phyloP scores from a whole-genome alignment of 30 jellyfish, hydroid and myxozoan species.

The Turritopsis dohrnii region DNA sequence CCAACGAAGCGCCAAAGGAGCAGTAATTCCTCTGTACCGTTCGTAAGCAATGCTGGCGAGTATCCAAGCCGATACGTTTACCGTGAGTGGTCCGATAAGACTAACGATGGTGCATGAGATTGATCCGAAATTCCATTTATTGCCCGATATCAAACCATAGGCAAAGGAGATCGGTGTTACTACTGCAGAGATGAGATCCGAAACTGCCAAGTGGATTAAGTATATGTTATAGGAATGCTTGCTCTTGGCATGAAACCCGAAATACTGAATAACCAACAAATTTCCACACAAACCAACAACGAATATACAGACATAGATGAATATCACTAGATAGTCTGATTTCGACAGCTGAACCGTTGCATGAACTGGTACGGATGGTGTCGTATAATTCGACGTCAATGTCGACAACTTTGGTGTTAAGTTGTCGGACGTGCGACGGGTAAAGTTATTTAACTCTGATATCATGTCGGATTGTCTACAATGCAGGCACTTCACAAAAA shows the following conservation, averaged over 20 bases:
- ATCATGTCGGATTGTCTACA: too few species aligned
- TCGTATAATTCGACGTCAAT: neutral
- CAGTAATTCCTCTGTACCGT: neutral
- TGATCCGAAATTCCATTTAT: conserved; percentile 8
- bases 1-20: conserved; percentile 15
- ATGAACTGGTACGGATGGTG: neutral
- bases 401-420: neutral
- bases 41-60: conserved; percentile 12
- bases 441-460: too few species aligned
- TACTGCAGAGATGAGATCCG: neutral
- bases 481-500: too few species aligned
- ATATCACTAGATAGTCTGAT: neutral
- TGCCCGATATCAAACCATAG: neutral
- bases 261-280: neutral
- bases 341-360: neutral
- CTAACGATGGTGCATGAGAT: neutral
- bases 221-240: neutral
- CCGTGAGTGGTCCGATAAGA: neutral
- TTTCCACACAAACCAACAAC: neutral
- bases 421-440: neutral
- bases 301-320: neutral
- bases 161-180: neutral
- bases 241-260: neutral
- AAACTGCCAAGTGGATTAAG: neutral
- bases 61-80: conserved; percentile 17